These are phyloP conservation scores for Agrochola macilenta DNA, from an alignment of 2,888 invertebrate genomes.

Conservation along the genomic window DNA sequence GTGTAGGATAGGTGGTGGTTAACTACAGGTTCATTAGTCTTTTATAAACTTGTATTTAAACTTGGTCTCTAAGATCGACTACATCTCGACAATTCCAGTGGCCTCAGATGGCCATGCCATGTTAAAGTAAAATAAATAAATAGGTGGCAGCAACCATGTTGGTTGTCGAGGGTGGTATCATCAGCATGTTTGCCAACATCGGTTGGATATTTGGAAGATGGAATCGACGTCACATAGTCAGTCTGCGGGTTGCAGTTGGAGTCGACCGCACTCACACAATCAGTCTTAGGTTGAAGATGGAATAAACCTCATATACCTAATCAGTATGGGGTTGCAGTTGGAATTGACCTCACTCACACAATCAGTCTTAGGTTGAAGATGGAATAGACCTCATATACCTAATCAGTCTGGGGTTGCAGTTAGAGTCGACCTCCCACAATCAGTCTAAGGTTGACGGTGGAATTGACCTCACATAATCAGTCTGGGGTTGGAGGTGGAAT, in stretches of 20 bases:
- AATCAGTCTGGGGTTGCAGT: neutral
- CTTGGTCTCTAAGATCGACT: neutral
- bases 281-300: neutral
- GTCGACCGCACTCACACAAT: neutral
- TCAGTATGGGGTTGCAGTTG: neutral
- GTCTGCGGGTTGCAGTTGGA: neutral
- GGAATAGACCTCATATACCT: no score
- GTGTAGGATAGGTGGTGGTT: no score
- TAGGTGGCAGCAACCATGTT: neutral
- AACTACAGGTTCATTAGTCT: no score
- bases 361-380: neutral
- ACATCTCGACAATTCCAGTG: neutral
- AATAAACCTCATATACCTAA: no score
- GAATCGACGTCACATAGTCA: neutral
- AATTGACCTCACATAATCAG: no score
- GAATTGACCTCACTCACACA: neutral
- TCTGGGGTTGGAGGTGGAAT: neutral
- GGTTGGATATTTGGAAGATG: neutral
- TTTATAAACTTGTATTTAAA: no score
- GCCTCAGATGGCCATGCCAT: neutral
- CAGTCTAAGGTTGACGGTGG: no score
- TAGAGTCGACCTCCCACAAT: neutral
- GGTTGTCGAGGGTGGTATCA: neutral
- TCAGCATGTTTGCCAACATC: neutral
- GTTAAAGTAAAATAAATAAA: neutral